phyloP scores from a whole-genome alignment of 2,888 invertebrate species.

The Apocheima hispidaria region DNA sequence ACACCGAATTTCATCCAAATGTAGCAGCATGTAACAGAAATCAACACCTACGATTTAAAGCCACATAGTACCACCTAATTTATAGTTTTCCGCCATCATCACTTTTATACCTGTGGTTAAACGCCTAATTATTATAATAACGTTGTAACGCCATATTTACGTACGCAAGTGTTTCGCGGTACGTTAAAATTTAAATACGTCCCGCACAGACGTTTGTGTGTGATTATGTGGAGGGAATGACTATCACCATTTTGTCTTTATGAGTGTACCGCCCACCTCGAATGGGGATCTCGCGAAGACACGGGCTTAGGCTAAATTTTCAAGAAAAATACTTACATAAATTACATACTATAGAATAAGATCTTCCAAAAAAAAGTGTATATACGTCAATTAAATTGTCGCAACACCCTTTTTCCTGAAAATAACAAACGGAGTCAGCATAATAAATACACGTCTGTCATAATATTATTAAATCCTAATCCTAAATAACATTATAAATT shows the following conservation, averaged over 20 bases:
- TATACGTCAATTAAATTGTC: no score
- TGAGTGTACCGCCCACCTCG: slow-evolving; percentile 21
- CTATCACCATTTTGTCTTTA: slow-evolving; percentile 65
- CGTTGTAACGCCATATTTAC: slow-evolving; percentile 44
- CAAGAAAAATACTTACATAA: no score
- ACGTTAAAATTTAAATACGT: slow-evolving; percentile 72
- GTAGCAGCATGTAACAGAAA: neutral
- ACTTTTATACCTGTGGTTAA: slow-evolving; percentile 32
- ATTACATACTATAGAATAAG: no score
- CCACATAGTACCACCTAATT: neutral
- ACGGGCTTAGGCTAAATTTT: no score
- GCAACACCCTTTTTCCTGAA: no score
- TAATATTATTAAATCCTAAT: no score
- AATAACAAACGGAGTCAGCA: no score
- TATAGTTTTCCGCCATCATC: slow-evolving; percentile 27
- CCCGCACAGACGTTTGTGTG: slow-evolving; percentile 62
- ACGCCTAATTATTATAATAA: slow-evolving; percentile 48
- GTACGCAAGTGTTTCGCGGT: slow-evolving; percentile 52
- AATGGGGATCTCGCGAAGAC: neutral
- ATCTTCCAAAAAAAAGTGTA: no score
- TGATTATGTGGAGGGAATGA: slow-evolving; percentile 59
- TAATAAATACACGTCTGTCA: no score
- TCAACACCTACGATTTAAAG: neutral
- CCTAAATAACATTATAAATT: no score
- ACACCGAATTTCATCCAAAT: neutral